These are phyloP conservation scores for Zaprionus capensis DNA, from an alignment of 1,140 invertebrate genomes.

Conservation along the genomic window DNA sequence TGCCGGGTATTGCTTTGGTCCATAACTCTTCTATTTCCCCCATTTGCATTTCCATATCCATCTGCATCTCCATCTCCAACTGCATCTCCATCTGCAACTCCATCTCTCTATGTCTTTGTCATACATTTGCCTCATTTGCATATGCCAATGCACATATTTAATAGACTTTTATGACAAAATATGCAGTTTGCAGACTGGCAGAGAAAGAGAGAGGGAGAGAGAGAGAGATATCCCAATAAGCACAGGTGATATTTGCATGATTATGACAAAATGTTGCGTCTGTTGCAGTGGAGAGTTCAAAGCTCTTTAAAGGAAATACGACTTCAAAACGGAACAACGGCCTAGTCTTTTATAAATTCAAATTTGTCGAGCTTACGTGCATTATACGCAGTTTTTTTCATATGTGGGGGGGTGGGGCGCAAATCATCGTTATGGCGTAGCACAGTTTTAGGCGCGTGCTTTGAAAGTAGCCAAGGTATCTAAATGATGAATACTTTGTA, in stretches of 20 bases:
- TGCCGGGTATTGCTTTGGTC: conserved; percentile 48
- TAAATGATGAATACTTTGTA: background rate
- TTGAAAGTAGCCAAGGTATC: background rate
- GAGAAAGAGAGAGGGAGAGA: background rate
- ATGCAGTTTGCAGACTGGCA: conserved; percentile 44
- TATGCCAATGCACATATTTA: conserved; percentile 76
- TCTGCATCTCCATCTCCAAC: conserved; percentile 1
- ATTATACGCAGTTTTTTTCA: conserved; percentile 19
- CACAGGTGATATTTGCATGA: conserved; percentile 79
- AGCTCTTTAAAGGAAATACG: conserved; percentile 40
- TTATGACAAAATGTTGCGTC: conserved; percentile 64
- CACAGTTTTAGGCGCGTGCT: background rate
- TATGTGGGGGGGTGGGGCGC: conserved; percentile 4
- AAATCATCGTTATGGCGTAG: background rate
- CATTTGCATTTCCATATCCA: background rate
- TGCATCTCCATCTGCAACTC: background rate
- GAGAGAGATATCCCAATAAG: conserved; percentile 14
- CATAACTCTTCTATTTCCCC: conserved; percentile 45
- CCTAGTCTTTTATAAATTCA: conserved; percentile 31
- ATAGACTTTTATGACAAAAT: conserved; percentile 78
- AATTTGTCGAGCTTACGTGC: conserved; percentile 22
- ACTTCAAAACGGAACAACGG: conserved; percentile 17
- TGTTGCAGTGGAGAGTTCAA: conserved; percentile 59
- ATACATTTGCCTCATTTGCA: conserved; percentile 62
- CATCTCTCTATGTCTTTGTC: conserved; percentile 24